These are phyloP conservation scores for Echinarachnius parma DNA, from an alignment of 53 echinoderm and acorn worm genomes.

Conservation along the genomic window DNA sequence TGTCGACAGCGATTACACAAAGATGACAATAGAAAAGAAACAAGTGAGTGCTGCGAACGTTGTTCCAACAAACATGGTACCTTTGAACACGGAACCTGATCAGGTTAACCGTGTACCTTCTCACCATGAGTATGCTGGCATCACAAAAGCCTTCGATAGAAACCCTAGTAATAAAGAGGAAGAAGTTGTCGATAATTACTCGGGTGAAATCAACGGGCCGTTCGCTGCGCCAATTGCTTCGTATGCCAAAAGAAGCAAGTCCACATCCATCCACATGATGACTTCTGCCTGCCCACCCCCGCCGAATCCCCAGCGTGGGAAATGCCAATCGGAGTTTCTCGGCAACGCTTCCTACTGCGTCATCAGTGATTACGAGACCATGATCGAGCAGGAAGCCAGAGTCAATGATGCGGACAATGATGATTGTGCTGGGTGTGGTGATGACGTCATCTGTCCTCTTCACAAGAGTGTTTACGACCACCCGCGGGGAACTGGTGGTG, in stretches of 20 bases:
- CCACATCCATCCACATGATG: not conserved
- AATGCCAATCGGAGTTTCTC: constrained; percentile 28
- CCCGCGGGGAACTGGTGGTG: not conserved
- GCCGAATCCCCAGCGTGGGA: constrained; percentile 32
- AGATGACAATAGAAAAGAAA: constrained; percentile 18
- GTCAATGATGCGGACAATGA: not conserved
- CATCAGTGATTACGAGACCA: constrained; percentile 40
- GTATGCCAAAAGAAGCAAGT: constrained; percentile 7
- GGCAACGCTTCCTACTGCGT: not conserved
- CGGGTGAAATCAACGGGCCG: not conserved
- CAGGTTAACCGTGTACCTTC: not conserved
- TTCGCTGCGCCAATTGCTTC: not conserved
- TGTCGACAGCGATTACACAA: not conserved
- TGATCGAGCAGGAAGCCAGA: constrained; percentile 16
- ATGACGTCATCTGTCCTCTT: not conserved
- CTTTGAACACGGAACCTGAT: constrained; percentile 23
- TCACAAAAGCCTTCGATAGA: too few species aligned
- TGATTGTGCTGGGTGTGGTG: not conserved
- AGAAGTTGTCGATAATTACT: constrained; percentile 14
- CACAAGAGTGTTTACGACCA: constrained; percentile 6
- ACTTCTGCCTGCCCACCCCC: not conserved
- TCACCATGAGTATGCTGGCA: not conserved
- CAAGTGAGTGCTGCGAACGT: not conserved
- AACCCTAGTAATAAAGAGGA: not conserved
- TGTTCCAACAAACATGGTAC: not conserved